These are phyloP conservation scores for Torymus tubicola DNA, from an alignment of 2,888 invertebrate genomes.

Conservation along the genomic window DNA sequence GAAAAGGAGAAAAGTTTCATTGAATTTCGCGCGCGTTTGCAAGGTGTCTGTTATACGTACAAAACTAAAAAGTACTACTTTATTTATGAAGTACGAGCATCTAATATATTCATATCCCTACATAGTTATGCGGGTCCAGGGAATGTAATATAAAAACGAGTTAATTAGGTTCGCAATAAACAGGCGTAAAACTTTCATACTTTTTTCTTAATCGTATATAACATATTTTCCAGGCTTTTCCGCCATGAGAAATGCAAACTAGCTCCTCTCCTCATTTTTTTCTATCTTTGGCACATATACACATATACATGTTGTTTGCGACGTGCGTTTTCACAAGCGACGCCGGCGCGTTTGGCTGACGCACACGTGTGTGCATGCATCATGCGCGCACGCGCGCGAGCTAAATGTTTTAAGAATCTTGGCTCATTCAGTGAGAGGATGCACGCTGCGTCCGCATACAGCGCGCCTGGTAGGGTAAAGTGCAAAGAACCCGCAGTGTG, in stretches of 20 bases:
- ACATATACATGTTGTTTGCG: too few species aligned
- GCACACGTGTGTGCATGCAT: neutral
- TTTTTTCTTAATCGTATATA: constrained; percentile 33
- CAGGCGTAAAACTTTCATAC: constrained; percentile 10
- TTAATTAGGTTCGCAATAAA: constrained; percentile 25
- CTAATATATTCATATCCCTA: neutral
- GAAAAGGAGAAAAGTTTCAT: too few species aligned
- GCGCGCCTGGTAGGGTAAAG: constrained; percentile 1
- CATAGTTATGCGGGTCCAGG: neutral
- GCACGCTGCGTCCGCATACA: neutral
- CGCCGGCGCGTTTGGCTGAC: constrained; percentile 25
- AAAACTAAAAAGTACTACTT: too few species aligned
- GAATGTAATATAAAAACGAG: neutral
- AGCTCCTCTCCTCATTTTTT: neutral
- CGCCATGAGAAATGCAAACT: constrained; percentile 2
- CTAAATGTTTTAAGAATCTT: constrained; percentile 42
- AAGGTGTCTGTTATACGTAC: too few species aligned
- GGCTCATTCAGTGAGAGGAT: constrained; percentile 20
- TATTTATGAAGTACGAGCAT: neutral
- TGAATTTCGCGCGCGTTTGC: too few species aligned
- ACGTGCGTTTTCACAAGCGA: neutral
- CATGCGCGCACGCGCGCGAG: neutral
- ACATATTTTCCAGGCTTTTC: constrained; percentile 4
- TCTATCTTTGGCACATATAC: constrained; percentile 2
- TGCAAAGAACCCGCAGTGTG: constrained; percentile 24